Percentiles rank a stretch among this genome's conserved stretches.
phyloP scores from a whole-genome alignment of 2,113 vertebrate genomes.

The Beaufortia kweichowensis region DNA sequence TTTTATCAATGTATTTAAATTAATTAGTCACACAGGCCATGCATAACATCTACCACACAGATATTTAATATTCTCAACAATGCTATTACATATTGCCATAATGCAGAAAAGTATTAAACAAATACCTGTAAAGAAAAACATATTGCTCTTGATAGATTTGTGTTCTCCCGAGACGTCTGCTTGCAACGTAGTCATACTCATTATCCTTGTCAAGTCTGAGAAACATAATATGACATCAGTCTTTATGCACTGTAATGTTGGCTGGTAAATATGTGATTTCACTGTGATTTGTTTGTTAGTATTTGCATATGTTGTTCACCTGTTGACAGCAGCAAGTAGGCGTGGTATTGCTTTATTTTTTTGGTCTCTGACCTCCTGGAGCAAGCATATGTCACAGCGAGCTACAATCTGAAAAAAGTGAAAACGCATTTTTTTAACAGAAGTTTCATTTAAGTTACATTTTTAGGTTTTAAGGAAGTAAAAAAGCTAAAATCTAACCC shows the following conservation, averaged over 20 bases:
- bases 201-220: slow-evolving; percentile 57
- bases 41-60: too few species aligned
- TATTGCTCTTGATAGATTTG: slow-evolving; percentile 80
- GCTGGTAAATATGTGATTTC: too few species aligned
- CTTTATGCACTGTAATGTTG: not conserved
- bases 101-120: not conserved
- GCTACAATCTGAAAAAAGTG: slow-evolving; percentile 67
- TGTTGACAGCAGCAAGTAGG: slow-evolving; percentile 61
- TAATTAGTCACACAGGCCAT: not conserved
- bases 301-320: slow-evolving; percentile 55
- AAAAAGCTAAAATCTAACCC: slow-evolving; percentile 56
- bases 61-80: not conserved
- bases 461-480: not conserved
- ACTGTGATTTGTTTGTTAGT: not conserved
- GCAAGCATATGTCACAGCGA: slow-evolving; percentile 72
- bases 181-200: slow-evolving; percentile 67
- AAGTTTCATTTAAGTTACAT: not conserved
- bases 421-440: not conserved
- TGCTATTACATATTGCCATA: not conserved
- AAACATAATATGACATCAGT: slow-evolving; percentile 9
- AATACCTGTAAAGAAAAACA: slow-evolving; percentile 80
- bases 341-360: slow-evolving; percentile 59
- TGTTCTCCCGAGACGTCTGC: slow-evolving; percentile 72
- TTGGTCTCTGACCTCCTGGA: slow-evolving; percentile 76
- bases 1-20: not conserved